Conservation (phyloP, 2,113 vertebrate genomes). For the Marcusenius ussheri region DNA sequence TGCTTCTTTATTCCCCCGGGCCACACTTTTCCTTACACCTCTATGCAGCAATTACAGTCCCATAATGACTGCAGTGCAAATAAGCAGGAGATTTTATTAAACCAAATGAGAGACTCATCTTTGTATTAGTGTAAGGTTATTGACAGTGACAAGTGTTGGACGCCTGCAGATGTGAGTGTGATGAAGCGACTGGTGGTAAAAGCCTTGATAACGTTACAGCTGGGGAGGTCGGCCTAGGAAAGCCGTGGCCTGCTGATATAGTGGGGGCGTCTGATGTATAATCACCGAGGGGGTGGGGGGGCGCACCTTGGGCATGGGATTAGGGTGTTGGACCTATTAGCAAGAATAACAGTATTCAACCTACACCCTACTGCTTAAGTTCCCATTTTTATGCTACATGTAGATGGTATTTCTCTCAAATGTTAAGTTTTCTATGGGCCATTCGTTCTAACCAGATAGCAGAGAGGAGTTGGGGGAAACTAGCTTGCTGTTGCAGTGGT, state of each 20-base stretch:
- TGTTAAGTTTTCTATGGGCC: slow-evolving; percentile 58
- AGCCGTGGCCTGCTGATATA: slow-evolving; percentile 79
- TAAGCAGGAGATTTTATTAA: slow-evolving; percentile 99
- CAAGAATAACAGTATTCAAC: slow-evolving; percentile 45
- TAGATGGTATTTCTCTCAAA: slow-evolving; percentile 38
- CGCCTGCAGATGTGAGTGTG: slow-evolving; percentile 77
- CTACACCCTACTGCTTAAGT: slow-evolving; percentile 71
- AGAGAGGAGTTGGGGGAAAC: not conserved
- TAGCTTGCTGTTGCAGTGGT: not conserved
- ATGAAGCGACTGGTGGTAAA: slow-evolving; percentile 83
- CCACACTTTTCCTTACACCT: slow-evolving; percentile 87
- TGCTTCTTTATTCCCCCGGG: slow-evolving; percentile 87
- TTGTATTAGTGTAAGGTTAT: slow-evolving; percentile 96
- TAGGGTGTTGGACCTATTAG: slow-evolving; percentile 78
- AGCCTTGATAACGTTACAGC: slow-evolving; percentile 95
- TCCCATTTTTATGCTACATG: slow-evolving; percentile 63
- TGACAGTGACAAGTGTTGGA: slow-evolving; percentile 98
- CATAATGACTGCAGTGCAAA: slow-evolving; percentile 97
- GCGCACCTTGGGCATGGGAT: slow-evolving; percentile 39
- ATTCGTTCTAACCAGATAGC: slow-evolving; percentile 67
- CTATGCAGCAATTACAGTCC: slow-evolving; percentile 87
- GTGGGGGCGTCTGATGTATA: slow-evolving; percentile 45
- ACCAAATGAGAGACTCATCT: slow-evolving; percentile 99
- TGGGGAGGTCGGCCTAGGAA: slow-evolving; percentile 81
- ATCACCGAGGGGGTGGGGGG: slow-evolving; percentile 64